Conservation (phyloP, 2,888 invertebrate species). For the Merodon equestris region DNA sequence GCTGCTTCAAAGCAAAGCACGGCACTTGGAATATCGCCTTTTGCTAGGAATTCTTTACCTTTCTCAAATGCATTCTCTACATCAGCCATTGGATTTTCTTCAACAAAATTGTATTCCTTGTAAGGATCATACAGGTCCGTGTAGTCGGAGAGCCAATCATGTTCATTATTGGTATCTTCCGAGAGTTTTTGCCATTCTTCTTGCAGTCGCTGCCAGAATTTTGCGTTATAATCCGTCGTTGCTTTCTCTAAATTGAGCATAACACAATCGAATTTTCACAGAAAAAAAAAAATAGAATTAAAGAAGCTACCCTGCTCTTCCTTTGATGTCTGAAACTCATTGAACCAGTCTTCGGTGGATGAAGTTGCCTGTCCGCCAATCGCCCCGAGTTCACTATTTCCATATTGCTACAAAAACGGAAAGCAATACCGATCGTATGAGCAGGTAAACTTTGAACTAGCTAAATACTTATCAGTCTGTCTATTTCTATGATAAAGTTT, state of each 20-base stretch:
- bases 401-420: slow-evolving; percentile 71
- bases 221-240: slow-evolving; percentile 82
- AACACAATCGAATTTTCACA: too few relatives aligned
- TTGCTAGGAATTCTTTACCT: slow-evolving; percentile 89
- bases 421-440: neutral
- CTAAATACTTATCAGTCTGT: slow-evolving; percentile 19
- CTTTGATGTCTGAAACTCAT: slow-evolving; percentile 81
- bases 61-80: slow-evolving; percentile 89
- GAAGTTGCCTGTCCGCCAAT: slow-evolving; percentile 76
- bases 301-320: slow-evolving; percentile 79
- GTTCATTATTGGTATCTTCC: slow-evolving; percentile 76
- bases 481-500: slow-evolving; percentile 4
- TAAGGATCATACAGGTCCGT: slow-evolving; percentile 83
- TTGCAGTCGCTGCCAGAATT: slow-evolving; percentile 84
- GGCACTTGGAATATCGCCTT: slow-evolving; percentile 96
- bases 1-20: slow-evolving; percentile 98
- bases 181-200: slow-evolving; percentile 90
- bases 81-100: slow-evolving; percentile 92
- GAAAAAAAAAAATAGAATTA: too few relatives aligned
- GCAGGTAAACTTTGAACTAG: slow-evolving; percentile 2
- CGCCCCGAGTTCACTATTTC: slow-evolving; percentile 79
- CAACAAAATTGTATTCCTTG: slow-evolving; percentile 80
- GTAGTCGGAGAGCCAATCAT: slow-evolving; percentile 87
- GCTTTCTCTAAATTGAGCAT: slow-evolving; percentile 79
- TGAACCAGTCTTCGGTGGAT: slow-evolving; percentile 76